Base-by-base conservation (phyloP, 2,113 vertebrate species). In the Psittacus erithacus region DNA sequence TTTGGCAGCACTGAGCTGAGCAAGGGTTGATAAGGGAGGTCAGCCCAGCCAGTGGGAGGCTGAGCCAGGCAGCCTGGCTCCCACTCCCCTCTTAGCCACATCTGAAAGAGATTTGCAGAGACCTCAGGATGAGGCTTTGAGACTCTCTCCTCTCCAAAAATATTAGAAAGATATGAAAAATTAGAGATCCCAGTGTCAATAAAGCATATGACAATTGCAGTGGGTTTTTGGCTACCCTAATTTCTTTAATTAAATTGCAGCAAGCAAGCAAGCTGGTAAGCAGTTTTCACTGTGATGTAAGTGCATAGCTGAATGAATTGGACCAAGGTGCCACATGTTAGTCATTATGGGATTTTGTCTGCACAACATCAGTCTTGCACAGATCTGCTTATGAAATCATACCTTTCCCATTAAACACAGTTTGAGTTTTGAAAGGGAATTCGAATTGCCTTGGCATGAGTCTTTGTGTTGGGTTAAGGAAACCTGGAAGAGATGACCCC, bases 301-400 rank as follows among this genome's bases (percentile, higher is more conserved):
- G 39, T 2, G 9, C 88, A 88, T 62, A 93, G 69, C 92, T 87
- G 50, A 86, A 65, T 20, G 92, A 84, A 86, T 52, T 49, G 53
- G 77, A 84, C 69, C 57, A 43, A 91, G 80, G 73, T 92, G 86
- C 62, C 95, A 93, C 88, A 17, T 96, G 96, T 96, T 96, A 96
- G 84, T 95, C 88, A 93, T 97, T 96, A 97, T 1, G 41, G 81
- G 77, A 43, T 84, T 93, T 96, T 93, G 91, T 79, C 95, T 95
- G 95, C 77, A 74, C 77, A 96, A 53, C 91, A 96, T 94, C 95
- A 93, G 91, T 82, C 92, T 94, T 92, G 69, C 86, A 87, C 75
- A 81, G 83, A 93, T 87, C 90, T 91, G 71, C 75, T 97, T 96
- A 93, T 89, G 92, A 91, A 97, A 91, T 95, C 96, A 96, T 96